A percentile compares a stretch with the other conserved stretches of the same genome.
These are phyloP conservation scores for Monochamus saltuarius DNA, from an alignment of 1,140 invertebrate species.

Conservation along the genomic window DNA sequence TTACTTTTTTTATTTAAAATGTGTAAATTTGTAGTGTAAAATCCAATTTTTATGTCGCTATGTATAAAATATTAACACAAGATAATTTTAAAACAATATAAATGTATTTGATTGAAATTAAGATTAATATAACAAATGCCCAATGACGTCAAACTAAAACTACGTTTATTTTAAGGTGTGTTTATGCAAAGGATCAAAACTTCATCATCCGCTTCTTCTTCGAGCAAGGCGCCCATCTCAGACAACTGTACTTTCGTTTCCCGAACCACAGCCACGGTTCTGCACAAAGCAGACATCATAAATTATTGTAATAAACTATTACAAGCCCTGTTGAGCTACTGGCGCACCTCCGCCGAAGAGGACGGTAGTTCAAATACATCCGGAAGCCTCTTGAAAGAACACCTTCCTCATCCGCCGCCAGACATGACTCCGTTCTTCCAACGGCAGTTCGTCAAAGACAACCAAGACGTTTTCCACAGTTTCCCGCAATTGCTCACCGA, in stretches of 20 bases:
- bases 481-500: slow-evolving; percentile 93
- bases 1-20: slow-evolving; percentile 66
- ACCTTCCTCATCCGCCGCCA: slow-evolving; percentile 75
- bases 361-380: slow-evolving; percentile 53
- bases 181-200: slow-evolving; percentile 31
- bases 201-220: slow-evolving; percentile 54
- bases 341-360: slow-evolving; percentile 49
- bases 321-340: slow-evolving; percentile 80
- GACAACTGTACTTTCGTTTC: slow-evolving; percentile 71
- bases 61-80: no score
- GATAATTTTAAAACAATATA: no score
- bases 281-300: slow-evolving; percentile 78
- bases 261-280: slow-evolving; percentile 72
- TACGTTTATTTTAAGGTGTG: slow-evolving; percentile 24
- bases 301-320: slow-evolving; percentile 80
- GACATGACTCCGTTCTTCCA: slow-evolving; percentile 97
- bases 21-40: no score
- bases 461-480: slow-evolving; percentile 91
- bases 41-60: no score
- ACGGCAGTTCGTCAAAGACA: slow-evolving; percentile 84
- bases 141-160: no score
- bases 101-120: no score
- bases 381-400: slow-evolving; percentile 75
- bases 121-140: no score
- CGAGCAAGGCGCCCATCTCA: slow-evolving; percentile 52